Base-by-base conservation (phyloP, 2,797 vertebrate genomes). In the Coregonus suidteri region DNA sequence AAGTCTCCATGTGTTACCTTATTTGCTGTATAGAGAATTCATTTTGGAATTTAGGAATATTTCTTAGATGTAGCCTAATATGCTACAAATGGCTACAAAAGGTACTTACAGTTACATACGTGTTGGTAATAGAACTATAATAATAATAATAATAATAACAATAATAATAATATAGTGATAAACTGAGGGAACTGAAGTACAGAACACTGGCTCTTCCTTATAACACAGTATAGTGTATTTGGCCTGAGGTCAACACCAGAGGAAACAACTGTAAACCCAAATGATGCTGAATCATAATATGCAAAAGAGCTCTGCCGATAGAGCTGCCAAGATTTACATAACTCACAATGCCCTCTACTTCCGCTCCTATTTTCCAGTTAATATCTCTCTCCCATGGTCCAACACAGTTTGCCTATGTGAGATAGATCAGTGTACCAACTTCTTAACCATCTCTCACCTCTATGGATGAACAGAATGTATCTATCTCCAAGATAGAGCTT, bases 281-380 rank as follows among this genome's bases (percentile, higher is more conserved):
- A 35, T 6, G 13, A 54, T 14, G 30, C 1, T 64, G 54, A 71
- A 53, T 78, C 62, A 70, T 56, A 75, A 69, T 51, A 81, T 81
- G 71, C 75, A 76, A 76, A 77, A 31, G 13, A 62, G 67, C 35
- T 78, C 14, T 53, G 15, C 5, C 14, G 69, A 59, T 13, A 71
- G 30, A 41, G 34, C 70, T 35, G 80, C 30, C 59, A 73, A 54
- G 11, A 78, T 80, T 79, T 79, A 59, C 83, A 81, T 77, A 73
- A 59, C 54, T 65, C 15, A 35, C 53, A 35, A 20, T 7, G 30
- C 30, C 30, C 64, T 47, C 25, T 66, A 62, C 18, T 20, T 41
- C 66, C 71, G 54, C 67, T 79, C 64, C 76, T 51, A 31, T 18
- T 41, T 62, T 25, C 31, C 16, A 59, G 54, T 6, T 18, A 59